Base-by-base conservation (phyloP, 2,113 vertebrate species). In the Osmerus eperlanus region DNA sequence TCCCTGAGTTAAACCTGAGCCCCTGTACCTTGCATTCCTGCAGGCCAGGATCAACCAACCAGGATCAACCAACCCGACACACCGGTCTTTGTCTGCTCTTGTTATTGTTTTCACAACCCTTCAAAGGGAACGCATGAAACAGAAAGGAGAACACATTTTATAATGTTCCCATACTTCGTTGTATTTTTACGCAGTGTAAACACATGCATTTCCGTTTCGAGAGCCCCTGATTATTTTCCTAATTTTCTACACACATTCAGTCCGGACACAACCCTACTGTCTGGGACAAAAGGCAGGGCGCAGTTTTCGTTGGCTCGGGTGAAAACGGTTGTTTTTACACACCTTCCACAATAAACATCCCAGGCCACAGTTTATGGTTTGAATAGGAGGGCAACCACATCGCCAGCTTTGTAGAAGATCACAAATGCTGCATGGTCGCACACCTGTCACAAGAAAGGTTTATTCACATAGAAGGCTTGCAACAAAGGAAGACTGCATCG, bases 221-320 rank as follows among this genome's bases (percentile, higher is more conserved):
- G 56, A 58, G 14, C 51, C 71, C 29, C 0, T 54, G 82, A 78
- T 85, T 86, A 80, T 89, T 89, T 85, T 85, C 19, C 69, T 71
- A 41, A 68, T 75, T 67, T 51, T 36, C 67, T 58, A 6, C 9
- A 23, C 61, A 32, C 65, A 63, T 32, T 73, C 69, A 16, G 41
- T 75, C 75, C 73, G 68, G 81, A 82, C 81, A 71, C 32, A 72
- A 83, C 76, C 72, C 69, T 65, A 53, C 61, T 70, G 68, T 65
- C 68, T 70, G 67, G 82, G 67, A 90, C 76, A 87, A 89, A 84
- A 82, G 74, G 54, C 54, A 54, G 75, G 14, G 16, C 70, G 3
- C 29, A 52, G 53, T 81, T 88, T 79, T 78, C 54, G 23, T 62
- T 54, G 68, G 56, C 28, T 59, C 15, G 16, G 47, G 13, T 9